Conservation (phyloP, 2,797 vertebrate genomes). For the Halcyon chelicuti region DNA sequence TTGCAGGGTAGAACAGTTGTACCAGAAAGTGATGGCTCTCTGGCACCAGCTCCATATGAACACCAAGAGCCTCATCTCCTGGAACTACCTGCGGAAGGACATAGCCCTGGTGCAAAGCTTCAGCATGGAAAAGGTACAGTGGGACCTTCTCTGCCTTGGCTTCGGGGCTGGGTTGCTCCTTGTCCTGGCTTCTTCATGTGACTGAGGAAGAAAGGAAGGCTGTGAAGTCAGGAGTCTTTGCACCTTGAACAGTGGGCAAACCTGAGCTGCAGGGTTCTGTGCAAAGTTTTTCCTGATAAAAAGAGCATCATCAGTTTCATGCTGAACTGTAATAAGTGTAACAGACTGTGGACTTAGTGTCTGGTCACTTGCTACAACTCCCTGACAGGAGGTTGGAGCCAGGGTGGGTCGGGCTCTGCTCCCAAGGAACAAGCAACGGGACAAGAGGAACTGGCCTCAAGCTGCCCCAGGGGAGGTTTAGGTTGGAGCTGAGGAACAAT, state of each 20-base stretch:
- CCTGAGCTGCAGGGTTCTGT: background rate
- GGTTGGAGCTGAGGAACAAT: no score
- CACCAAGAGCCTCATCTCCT: slow-evolving; percentile 96
- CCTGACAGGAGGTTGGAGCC: background rate
- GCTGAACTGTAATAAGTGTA: background rate
- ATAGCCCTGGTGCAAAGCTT: slow-evolving; percentile 87
- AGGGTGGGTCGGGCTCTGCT: no score
- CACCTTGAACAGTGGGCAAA: background rate
- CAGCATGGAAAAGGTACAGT: slow-evolving; percentile 87
- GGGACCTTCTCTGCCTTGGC: background rate
- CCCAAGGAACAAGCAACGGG: no score
- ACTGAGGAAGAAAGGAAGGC: background rate
- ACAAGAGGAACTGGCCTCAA: no score
- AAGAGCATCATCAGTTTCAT: background rate
- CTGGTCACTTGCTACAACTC: background rate
- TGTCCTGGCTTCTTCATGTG: rapidly evolving
- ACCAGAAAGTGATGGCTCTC: slow-evolving; percentile 97
- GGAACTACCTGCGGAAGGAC: slow-evolving; percentile 94
- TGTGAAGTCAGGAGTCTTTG: background rate
- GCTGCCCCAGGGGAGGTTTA: no score
- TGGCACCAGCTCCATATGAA: slow-evolving; percentile 99
- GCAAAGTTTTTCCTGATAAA: background rate
- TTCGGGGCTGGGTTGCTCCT: rapidly evolving
- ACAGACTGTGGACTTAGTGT: rapidly evolving
- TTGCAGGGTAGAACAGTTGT: slow-evolving; percentile 91